Evolutionary conservation across 1,140 invertebrate species (phyloP), one percentile per base, ranked within the genome.

Genomic region (Drosophila sechellia): DNA sequence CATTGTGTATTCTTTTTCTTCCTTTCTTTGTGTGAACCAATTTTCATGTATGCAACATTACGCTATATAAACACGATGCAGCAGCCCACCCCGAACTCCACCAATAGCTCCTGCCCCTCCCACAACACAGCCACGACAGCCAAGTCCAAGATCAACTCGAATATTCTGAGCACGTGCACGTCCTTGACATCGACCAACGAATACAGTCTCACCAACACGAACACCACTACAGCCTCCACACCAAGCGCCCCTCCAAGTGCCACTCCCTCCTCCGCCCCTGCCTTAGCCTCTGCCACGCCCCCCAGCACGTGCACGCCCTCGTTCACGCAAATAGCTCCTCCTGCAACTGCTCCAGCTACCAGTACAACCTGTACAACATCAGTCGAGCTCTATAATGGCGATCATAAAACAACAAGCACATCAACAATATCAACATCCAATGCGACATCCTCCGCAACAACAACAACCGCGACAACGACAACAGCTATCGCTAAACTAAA

Each of bases 1-100:
- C 63, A 74, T 74, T 76, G 46, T 84, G 64, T 79, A 66, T 84
- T 86, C 61, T 85, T 89, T 87, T 80, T 87, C 84, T 87, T 90
- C 71, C 78, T 79, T 89, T 87, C 80, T 78, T 79, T 89, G 79
- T 89, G 77, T 79, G 57, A 79, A 61, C 43, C 53, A 74, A 61
- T 70, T 54, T 57, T 15, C 57, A 70, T 71, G 49, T 70, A 70
- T 71, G 49, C 42, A 50, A 56, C 65, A 55, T 31, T 50, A 45
- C n/a, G 35, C 65, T 40, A 77, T 49, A 64, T 46, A 65, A 39
- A 61, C 43, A 70, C 52, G 54, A 40, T 43, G 37, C 73, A 77
- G 73, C 45, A 70, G 56, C 55, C 64, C 50, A 77, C 57, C 43
- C 42, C 64, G 39, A 73, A 20, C 46, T 52, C 64, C 56, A 61